Conservation (phyloP, 2,888 invertebrate genomes). For the Zhengitettix transpicula region DNA sequence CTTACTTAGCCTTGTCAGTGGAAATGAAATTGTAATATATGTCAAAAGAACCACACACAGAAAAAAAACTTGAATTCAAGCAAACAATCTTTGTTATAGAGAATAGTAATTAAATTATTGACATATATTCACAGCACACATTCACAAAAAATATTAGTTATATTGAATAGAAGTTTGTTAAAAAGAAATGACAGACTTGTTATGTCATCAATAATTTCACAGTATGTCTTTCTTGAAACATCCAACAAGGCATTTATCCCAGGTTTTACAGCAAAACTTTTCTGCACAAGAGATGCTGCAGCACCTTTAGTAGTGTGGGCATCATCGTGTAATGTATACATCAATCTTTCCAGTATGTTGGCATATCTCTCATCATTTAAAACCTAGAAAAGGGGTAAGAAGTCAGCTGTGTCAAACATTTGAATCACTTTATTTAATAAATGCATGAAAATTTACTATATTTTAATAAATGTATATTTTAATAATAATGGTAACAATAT, state of each 20-base stretch:
- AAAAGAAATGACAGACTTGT: conserved; percentile 19
- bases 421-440: not conserved
- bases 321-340: conserved; percentile 36
- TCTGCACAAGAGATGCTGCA: conserved; percentile 38
- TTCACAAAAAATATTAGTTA: no score
- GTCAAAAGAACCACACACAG: no score
- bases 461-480: not conserved
- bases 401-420: not conserved
- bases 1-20: no score
- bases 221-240: conserved; percentile 65
- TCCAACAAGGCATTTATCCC: conserved; percentile 66
- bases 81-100: no score
- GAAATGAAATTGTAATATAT: no score
- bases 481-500: not conserved
- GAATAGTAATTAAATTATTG: no score
- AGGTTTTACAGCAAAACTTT: conserved; percentile 61
- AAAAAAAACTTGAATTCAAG: no score
- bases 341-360: conserved; percentile 32
- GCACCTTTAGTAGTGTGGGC: conserved; percentile 33
- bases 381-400: conserved; percentile 16
- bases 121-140: no score
- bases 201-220: conserved; percentile 71
- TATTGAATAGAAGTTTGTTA: not conserved
- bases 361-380: conserved; percentile 25
- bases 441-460: no score